Conservation (phyloP, 2,113 vertebrate genomes). For the Hemiprocne comata region DNA sequence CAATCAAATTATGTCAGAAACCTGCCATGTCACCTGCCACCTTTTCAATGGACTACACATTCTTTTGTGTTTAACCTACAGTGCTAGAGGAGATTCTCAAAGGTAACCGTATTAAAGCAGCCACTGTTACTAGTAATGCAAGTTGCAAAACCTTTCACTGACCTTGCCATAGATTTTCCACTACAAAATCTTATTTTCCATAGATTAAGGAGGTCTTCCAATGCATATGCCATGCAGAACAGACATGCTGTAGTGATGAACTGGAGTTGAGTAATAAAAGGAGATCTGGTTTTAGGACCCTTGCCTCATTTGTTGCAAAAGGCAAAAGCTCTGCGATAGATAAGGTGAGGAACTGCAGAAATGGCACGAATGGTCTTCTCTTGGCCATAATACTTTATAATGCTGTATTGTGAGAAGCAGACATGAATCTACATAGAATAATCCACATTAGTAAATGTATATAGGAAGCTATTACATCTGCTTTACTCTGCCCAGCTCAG, state of each 20-base stretch:
- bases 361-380: rapidly evolving
- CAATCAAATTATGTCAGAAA: not conserved
- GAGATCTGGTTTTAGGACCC: not conserved
- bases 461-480: not conserved
- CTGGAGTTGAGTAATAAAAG: not conserved
- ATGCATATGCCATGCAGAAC: not conserved
- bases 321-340: not conserved
- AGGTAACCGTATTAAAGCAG: not conserved
- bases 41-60: not conserved
- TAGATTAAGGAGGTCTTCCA: not conserved
- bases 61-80: not conserved
- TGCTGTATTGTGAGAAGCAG: not conserved
- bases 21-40: not conserved
- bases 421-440: not conserved
- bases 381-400: not conserved
- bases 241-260: not conserved
- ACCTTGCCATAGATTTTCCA: not conserved
- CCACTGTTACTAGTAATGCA: not conserved
- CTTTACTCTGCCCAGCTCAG: not conserved
- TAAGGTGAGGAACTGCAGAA: not conserved
- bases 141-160: not conserved
- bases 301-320: not conserved
- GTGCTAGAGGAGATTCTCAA: not conserved
- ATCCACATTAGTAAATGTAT: not conserved
- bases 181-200: not conserved